Conservation (phyloP, 92 coral and sea anemone genomes). For the Scolanthus callimorphus region DNA sequence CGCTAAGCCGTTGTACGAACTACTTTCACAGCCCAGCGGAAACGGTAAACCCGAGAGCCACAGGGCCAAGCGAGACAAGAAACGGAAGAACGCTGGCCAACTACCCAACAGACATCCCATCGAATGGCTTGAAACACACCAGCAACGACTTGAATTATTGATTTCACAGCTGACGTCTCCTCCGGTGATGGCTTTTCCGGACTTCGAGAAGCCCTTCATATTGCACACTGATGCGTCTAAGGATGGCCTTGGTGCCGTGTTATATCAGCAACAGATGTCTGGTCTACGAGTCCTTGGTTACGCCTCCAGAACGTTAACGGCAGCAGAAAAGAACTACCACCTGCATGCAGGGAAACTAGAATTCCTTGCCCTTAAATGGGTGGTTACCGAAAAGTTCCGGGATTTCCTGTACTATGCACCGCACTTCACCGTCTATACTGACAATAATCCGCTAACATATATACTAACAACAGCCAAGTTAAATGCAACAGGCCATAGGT, state of each 20-base stretch:
- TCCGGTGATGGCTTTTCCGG: conserved; percentile 3
- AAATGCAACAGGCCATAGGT: conserved; percentile 42
- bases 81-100: not conserved
- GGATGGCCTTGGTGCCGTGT: conserved; percentile 1
- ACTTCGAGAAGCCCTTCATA: conserved; percentile 3
- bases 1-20: conserved; percentile 5
- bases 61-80: not conserved
- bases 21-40: not conserved
- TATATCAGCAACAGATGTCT: not conserved
- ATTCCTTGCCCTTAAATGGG: conserved; percentile 39
- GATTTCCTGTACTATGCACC: conserved; percentile 44
- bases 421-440: conserved; percentile 35
- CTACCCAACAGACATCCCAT: conserved; percentile 1
- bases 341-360: conserved; percentile 46
- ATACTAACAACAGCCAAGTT: conserved; percentile 41
- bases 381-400: conserved; percentile 29
- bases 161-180: conserved; percentile 1
- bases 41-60: not conserved
- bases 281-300: conserved; percentile 26
- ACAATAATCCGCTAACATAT: conserved; percentile 48
- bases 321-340: conserved; percentile 47
- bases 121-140: not conserved
- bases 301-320: conserved; percentile 41
- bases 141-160: not conserved
- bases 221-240: conserved; percentile 5